A percentile compares a stretch with the other conserved stretches of the same genome.
phyloP scores from a whole-genome alignment of 2,113 vertebrate genomes.

The Eira barbara region DNA sequence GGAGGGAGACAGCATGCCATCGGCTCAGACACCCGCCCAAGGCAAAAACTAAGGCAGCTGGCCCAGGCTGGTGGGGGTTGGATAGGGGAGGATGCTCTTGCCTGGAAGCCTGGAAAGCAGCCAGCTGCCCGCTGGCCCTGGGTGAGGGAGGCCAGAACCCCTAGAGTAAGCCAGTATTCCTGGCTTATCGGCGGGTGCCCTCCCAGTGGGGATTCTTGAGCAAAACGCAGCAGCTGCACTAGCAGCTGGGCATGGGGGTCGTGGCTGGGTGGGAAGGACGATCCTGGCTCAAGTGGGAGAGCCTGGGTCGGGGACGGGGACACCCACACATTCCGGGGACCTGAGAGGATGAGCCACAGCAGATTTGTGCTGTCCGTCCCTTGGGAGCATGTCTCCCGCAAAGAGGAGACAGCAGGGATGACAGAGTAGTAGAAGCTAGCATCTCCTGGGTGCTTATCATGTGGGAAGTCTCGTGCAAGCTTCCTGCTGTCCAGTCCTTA shows the following conservation, averaged over 20 bases:
- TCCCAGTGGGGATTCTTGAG: not conserved
- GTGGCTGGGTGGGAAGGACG: not conserved
- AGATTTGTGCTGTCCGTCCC: not conserved
- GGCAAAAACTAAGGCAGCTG: not conserved
- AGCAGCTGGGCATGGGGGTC: not conserved
- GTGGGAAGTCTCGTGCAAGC: accelerated
- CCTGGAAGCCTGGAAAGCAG: not conserved
- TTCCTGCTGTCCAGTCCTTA: not conserved
- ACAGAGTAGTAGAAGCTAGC: accelerated
- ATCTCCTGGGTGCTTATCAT: accelerated
- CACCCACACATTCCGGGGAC: not conserved
- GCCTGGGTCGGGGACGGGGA: not conserved
- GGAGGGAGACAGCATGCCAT: accelerated
- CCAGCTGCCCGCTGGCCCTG: not conserved
- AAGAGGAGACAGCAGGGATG: accelerated
- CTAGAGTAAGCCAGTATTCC: not conserved
- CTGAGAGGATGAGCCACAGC: not conserved
- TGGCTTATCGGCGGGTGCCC: too few relatives aligned
- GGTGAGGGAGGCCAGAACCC: not conserved
- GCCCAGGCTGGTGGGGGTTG: accelerated
- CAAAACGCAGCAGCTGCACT: not conserved
- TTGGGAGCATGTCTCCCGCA: accelerated
- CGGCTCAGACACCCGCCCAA: not conserved
- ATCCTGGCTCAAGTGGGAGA: not conserved
- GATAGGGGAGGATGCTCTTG: not conserved